Evolutionary conservation across 64 coral and sea anemone genomes (phyloP).

Genomic region (Montipora sp.): DNA sequence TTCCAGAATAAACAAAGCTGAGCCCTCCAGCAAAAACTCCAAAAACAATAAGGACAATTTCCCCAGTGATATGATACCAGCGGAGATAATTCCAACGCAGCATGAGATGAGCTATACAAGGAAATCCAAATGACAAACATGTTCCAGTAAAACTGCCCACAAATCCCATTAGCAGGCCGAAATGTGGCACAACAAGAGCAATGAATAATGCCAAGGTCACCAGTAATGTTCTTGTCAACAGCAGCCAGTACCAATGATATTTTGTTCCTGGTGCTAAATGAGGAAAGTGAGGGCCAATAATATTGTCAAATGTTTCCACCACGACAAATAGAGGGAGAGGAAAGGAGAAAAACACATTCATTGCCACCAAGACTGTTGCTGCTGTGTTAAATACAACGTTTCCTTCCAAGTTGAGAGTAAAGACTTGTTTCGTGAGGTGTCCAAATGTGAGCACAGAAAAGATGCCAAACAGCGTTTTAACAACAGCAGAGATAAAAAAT

Average conservation of each 20-base stretch:
- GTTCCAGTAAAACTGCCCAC: constrained; percentile 92
- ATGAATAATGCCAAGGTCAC: constrained; percentile 83
- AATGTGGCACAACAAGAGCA: constrained; percentile 86
- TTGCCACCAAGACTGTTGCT: constrained; percentile 76
- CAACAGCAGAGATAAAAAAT: constrained; percentile 74
- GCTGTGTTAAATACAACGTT: constrained; percentile 81
- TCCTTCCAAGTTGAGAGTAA: constrained; percentile 83
- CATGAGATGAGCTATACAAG: constrained; percentile 86
- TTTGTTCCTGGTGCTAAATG: constrained; percentile 64
- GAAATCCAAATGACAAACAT: constrained; percentile 90
- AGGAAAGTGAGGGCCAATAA: constrained; percentile 75
- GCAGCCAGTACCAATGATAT: constrained; percentile 89
- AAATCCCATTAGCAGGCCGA: constrained; percentile 88
- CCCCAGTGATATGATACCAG: constrained; percentile 86
- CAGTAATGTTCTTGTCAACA: constrained; percentile 79
- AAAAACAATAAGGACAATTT: constrained; percentile 81
- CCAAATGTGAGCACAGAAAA: constrained; percentile 93
- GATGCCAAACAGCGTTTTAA: constrained; percentile 81
- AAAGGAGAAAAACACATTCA: constrained; percentile 93
- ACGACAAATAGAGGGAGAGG: constrained; percentile 93
- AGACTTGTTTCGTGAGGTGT: constrained; percentile 76
- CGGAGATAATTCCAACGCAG: constrained; percentile 75
- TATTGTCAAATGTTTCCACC: constrained; percentile 83
- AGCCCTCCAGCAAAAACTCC: constrained; percentile 78
- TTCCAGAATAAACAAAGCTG: constrained; percentile 87